Conservation (phyloP, 2,113 vertebrate species). For the Syrrhaptes paradoxus region DNA sequence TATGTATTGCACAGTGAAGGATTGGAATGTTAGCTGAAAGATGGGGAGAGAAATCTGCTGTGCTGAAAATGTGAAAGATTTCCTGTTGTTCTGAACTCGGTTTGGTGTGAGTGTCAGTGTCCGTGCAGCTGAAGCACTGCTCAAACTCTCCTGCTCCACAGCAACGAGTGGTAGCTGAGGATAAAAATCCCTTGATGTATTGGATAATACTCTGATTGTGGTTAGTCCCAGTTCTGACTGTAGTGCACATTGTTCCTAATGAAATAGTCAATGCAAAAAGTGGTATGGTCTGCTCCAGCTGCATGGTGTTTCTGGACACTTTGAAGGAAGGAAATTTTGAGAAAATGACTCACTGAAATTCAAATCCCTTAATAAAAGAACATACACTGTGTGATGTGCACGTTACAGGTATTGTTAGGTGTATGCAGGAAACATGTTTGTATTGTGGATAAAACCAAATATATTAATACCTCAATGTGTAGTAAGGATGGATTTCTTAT, state of each 20-base stretch:
- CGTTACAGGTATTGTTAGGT: not conserved
- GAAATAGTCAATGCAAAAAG: not conserved
- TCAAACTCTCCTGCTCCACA: not conserved
- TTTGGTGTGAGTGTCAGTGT: not conserved
- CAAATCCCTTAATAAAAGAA: not conserved
- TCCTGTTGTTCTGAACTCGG: not conserved
- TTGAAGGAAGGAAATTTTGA: not conserved
- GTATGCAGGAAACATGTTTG: not conserved
- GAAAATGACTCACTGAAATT: not conserved
- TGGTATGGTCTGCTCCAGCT: not conserved
- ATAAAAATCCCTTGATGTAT: not conserved
- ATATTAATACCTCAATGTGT: not conserved
- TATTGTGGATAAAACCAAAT: not conserved
- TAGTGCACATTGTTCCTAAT: not conserved
- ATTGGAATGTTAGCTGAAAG: not conserved
- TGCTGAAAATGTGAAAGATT: slow-evolving; percentile 24
- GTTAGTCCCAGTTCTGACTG: not conserved
- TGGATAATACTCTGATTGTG: not conserved
- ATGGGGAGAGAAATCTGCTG: not conserved
- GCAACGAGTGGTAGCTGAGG: not conserved
- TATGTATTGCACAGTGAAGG: not conserved
- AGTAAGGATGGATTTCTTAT: not conserved
- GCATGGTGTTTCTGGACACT: not conserved
- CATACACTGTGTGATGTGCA: accelerated
- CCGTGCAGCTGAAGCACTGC: not conserved